These are phyloP conservation scores for Phortica okadai DNA, from an alignment of 2,888 invertebrate species.

Conservation along the genomic window DNA sequence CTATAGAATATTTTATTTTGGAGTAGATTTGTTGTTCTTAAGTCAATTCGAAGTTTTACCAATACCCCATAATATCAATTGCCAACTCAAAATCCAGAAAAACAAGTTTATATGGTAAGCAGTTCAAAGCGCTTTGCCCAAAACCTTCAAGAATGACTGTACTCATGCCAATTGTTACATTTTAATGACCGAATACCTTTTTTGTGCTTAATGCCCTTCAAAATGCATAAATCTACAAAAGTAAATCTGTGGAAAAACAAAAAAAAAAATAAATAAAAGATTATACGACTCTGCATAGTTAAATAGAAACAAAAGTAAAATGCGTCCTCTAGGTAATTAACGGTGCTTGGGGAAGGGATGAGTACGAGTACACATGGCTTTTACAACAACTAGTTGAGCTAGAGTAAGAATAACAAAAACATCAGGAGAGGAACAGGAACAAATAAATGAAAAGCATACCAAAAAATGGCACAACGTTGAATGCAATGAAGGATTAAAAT, in stretches of 20 bases:
- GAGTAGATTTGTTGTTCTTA: no score
- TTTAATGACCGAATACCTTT: neutral
- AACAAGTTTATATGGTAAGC: neutral
- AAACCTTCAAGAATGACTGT: neutral
- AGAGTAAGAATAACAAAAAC: neutral
- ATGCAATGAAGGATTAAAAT: conserved; percentile 73
- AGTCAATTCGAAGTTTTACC: no score
- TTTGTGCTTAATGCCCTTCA: neutral
- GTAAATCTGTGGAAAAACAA: neutral
- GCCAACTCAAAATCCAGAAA: neutral
- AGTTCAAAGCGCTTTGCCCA: neutral
- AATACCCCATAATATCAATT: no score
- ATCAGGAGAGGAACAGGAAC: neutral
- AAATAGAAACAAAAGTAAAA: neutral
- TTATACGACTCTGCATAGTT: neutral
- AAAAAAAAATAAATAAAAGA: neutral
- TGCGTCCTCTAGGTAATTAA: neutral
- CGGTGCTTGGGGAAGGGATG: neutral
- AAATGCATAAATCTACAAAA: neutral
- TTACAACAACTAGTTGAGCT: neutral
- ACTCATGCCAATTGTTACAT: neutral
- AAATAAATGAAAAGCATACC: conserved; percentile 41
- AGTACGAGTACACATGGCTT: no score
- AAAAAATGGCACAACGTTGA: conserved; percentile 39
- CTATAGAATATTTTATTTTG: no score